phyloP scores from a whole-genome alignment of 2,888 invertebrate genomes.

The Fragum sueziense region DNA sequence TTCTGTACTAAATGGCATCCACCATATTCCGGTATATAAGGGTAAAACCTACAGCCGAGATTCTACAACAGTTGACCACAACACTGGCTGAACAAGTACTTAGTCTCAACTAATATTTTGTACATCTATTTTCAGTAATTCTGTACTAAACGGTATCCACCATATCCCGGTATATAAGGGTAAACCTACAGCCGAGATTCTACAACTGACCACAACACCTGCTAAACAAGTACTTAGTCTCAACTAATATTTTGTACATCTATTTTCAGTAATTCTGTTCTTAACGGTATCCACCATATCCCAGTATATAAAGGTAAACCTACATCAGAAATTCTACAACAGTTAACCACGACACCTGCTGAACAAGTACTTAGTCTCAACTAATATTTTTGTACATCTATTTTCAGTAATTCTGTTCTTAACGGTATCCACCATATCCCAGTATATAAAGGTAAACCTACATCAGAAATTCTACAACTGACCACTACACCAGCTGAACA shows the following conservation, averaged over 20 bases:
- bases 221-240: conserved; percentile 62
- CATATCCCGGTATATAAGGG: conserved; percentile 78
- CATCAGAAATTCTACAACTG: too few species aligned
- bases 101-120: too few species aligned
- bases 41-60: conserved; percentile 70
- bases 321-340: conserved; percentile 68
- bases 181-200: conserved; percentile 69
- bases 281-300: conserved; percentile 76
- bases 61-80: conserved; percentile 68
- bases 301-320: conserved; percentile 78
- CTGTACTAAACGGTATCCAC: conserved; percentile 76
- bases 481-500: too few species aligned
- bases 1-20: conserved; percentile 74
- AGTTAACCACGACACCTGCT: conserved; percentile 61
- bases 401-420: too few species aligned
- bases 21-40: conserved; percentile 78
- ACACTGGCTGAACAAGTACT: conserved; percentile 65
- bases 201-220: conserved; percentile 66
- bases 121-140: conserved; percentile 72
- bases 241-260: too few species aligned
- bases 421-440: too few species aligned
- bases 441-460: too few species aligned
- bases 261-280: conserved; percentile 72
- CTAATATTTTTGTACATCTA: too few species aligned
- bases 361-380: conserved; percentile 63